phyloP scores from a whole-genome alignment of 1,140 invertebrate genomes.

The Bombus confusus region DNA sequence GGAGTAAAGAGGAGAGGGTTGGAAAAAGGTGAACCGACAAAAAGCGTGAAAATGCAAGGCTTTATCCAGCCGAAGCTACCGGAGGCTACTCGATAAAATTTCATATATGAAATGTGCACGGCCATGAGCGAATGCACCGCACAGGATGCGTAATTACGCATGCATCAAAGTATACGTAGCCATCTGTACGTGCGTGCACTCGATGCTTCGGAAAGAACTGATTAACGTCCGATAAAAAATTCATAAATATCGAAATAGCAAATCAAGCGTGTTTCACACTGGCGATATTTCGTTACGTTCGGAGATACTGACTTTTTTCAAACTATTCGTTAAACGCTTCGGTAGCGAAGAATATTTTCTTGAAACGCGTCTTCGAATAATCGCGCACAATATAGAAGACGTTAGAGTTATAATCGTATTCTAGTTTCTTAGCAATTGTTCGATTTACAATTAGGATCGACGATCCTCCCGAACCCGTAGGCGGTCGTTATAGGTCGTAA shows the following conservation, averaged over 20 bases:
- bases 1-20: too few species aligned
- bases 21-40: neutral
- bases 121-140: neutral
- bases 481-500: too few species aligned
- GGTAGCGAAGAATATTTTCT: neutral
- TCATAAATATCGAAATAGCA: neutral
- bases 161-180: neutral
- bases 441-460: neutral
- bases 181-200: too few species aligned
- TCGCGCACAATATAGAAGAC: too few species aligned
- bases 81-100: constrained; percentile 34
- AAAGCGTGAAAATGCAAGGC: constrained; percentile 35
- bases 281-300: neutral
- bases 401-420: neutral
- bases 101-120: constrained; percentile 20
- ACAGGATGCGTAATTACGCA: neutral
- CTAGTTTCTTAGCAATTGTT: neutral
- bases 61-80: constrained; percentile 5
- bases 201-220: neutral
- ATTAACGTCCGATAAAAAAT: neutral
- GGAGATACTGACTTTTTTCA: neutral
- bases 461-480: too few species aligned
- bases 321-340: neutral
- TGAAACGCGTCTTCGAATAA: too few species aligned
- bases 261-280: neutral